These are phyloP conservation scores for Vicugna pacos DNA, from an alignment of 2,113 vertebrate genomes.

Conservation along the genomic window DNA sequence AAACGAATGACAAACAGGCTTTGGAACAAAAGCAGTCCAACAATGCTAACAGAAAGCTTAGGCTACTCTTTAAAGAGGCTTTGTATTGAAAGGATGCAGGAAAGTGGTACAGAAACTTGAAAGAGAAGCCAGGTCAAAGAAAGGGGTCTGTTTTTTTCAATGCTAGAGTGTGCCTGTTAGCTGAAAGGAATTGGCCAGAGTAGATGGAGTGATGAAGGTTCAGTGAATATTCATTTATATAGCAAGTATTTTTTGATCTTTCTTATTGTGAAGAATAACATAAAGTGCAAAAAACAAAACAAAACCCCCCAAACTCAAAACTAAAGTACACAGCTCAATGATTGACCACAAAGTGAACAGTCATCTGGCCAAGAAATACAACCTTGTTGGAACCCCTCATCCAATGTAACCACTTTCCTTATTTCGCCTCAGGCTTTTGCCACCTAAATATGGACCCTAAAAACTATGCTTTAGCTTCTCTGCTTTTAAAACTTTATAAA, in stretches of 20 bases:
- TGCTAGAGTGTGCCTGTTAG: background rate
- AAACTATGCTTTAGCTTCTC: constrained; percentile 50
- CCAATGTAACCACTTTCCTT: constrained; percentile 34
- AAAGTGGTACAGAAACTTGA: constrained; percentile 46
- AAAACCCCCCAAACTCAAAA: background rate
- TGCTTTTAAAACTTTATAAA: constrained; percentile 64
- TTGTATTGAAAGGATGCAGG: constrained; percentile 16
- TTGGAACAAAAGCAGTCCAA: constrained; percentile 49
- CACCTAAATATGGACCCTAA: constrained; percentile 60
- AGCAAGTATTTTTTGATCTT: constrained; percentile 27
- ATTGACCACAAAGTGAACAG: constrained; percentile 60
- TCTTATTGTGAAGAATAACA: constrained; percentile 57
- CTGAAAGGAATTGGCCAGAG: constrained; percentile 34
- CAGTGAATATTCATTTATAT: constrained; percentile 36
- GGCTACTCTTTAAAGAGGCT: constrained; percentile 32
- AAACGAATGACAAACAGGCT: constrained; percentile 18
- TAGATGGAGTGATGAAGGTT: constrained; percentile 29
- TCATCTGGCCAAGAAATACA: constrained; percentile 37
- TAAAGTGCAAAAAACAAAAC: background rate
- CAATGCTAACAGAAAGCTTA: constrained; percentile 28
- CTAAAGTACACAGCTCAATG: constrained; percentile 46
- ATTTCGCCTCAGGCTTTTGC: constrained; percentile 49
- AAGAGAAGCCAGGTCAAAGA: constrained; percentile 59
- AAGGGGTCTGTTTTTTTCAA: background rate
- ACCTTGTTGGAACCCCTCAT: constrained; percentile 50